Percentiles rank a stretch among this genome's conserved stretches.
Conservation (phyloP, 2,113 vertebrate genomes). For the Chloropsis cyanopogon region DNA sequence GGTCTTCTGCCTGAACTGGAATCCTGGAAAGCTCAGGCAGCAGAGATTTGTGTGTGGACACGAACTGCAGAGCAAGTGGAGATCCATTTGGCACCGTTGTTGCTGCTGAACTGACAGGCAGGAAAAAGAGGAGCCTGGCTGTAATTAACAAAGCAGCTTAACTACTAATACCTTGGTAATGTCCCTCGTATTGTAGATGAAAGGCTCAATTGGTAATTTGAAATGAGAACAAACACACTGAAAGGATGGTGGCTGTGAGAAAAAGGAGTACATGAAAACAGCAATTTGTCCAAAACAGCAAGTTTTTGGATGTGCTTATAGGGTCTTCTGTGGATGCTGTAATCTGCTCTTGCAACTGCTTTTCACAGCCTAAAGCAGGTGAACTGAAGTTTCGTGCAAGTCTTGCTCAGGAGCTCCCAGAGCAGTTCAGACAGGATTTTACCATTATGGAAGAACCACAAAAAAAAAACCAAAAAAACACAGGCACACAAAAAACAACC, state of each 20-base stretch:
- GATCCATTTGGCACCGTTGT: neutral
- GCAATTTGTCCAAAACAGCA: neutral
- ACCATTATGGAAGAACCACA: neutral
- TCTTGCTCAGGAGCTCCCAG: neutral
- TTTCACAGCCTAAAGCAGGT: neutral
- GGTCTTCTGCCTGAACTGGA: neutral
- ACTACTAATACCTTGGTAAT: conserved; percentile 56
- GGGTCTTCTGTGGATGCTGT: neutral
- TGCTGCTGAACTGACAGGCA: conserved; percentile 17
- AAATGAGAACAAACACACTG: conserved; percentile 34
- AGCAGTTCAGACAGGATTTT: neutral
- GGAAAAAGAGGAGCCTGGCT: conserved; percentile 25
- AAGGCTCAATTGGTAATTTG: conserved; percentile 27
- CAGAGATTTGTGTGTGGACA: neutral
- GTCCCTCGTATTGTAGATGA: conserved; percentile 50
- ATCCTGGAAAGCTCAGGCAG: neutral
- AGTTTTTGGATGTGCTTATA: neutral
- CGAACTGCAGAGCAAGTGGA: neutral
- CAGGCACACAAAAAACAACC: neutral
- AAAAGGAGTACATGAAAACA: neutral
- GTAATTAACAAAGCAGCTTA: conserved; percentile 63
- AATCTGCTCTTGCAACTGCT: neutral
- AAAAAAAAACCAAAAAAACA: neutral
- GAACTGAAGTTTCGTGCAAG: neutral
- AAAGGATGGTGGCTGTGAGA: neutral